phyloP scores from a whole-genome alignment of 2,113 vertebrate species.

The Dromas ardeola region DNA sequence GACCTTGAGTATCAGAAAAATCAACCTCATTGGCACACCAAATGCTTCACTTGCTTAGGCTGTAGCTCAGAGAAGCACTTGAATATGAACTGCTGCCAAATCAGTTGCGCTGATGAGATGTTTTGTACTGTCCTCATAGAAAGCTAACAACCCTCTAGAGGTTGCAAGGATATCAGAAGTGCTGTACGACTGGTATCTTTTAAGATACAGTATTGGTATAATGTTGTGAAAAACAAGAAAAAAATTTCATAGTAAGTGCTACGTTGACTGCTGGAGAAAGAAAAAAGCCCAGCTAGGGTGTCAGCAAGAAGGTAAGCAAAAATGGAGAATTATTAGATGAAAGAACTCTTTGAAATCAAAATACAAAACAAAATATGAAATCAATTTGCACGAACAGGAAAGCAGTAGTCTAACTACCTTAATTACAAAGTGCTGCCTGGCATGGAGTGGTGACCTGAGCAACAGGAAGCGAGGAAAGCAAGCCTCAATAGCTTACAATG shows the following conservation, averaged over 20 bases:
- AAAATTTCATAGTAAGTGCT: neutral
- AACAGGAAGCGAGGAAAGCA: neutral
- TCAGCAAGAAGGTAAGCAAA: neutral
- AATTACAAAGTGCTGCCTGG: neutral
- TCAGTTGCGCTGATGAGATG: neutral
- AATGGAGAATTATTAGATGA: neutral
- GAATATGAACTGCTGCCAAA: neutral
- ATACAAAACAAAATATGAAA: neutral
- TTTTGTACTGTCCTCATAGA: neutral
- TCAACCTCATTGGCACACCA: neutral
- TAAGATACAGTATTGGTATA: neutral
- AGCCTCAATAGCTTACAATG: fast-evolving
- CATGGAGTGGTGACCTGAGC: neutral
- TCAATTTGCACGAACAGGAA: neutral
- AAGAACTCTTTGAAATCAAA: neutral
- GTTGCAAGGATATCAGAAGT: neutral
- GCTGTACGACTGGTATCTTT: neutral
- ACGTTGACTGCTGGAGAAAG: neutral
- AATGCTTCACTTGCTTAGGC: neutral
- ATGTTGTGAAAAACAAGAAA: neutral
- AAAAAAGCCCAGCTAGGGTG: neutral
- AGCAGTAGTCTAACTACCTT: neutral
- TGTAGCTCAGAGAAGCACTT: neutral
- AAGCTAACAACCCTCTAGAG: neutral
- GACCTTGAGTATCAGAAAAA: neutral